phyloP scores from a whole-genome alignment of 2,888 invertebrate genomes.

The Tiliacea aurago region DNA sequence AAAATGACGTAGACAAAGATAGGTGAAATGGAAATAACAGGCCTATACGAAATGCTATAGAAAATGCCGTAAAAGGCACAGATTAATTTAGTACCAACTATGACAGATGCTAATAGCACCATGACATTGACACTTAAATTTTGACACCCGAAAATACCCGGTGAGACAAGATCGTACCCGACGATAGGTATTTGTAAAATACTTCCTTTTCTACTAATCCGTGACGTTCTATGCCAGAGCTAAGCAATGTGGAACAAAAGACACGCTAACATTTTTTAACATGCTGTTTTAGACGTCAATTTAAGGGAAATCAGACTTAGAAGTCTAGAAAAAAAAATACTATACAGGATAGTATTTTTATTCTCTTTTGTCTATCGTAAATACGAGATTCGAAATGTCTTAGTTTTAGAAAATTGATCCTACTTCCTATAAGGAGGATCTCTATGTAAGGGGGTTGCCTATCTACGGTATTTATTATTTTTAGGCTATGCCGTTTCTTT shows the following conservation, averaged over 20 bases:
- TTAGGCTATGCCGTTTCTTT: not conserved
- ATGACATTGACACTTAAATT: not conserved
- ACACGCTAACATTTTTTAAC: not conserved
- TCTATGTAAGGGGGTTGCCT: no score
- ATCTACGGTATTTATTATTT: no score
- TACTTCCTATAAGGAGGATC: no score
- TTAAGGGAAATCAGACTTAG: not conserved
- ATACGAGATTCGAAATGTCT: no score
- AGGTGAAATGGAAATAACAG: not conserved
- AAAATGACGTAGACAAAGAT: not conserved
- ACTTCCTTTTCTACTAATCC: conserved; percentile 20
- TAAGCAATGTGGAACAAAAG: conserved; percentile 10
- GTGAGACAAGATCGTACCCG: not conserved
- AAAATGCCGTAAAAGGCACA: not conserved
- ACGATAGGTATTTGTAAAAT: not conserved
- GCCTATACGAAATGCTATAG: not conserved
- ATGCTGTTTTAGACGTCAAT: not conserved
- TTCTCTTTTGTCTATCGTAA: no score
- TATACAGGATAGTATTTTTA: no score
- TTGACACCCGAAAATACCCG: not conserved
- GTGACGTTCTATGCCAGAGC: conserved; percentile 2
- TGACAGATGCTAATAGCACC: not conserved
- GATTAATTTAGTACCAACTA: not conserved
- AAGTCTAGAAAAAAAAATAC: no score
- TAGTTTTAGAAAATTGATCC: no score